Evolutionary conservation across 2,797 vertebrate species (phyloP).

Genomic region (Morus bassanus): DNA sequence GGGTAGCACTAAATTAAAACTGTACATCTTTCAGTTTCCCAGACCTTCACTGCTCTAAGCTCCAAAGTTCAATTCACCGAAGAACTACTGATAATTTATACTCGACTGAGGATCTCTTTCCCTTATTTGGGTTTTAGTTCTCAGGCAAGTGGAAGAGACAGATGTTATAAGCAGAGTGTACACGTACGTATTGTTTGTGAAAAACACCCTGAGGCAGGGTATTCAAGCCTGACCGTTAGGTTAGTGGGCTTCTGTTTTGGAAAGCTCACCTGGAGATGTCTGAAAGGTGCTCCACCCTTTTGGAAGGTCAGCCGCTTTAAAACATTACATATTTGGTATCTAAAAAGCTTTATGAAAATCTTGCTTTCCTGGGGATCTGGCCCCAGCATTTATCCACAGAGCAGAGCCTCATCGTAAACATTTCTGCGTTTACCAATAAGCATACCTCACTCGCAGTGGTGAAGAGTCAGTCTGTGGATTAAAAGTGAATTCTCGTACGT

Average conservation of each 20-base stretch:
- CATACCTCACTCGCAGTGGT: neutral
- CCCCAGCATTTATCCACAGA: neutral
- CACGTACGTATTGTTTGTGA: neutral
- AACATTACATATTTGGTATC: neutral
- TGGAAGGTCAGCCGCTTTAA: neutral
- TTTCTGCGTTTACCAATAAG: neutral
- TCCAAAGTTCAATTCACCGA: slow-evolving; percentile 33
- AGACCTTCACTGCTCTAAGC: neutral
- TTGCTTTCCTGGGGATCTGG: neutral
- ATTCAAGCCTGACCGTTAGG: neutral
- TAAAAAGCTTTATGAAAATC: neutral
- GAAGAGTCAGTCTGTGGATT: neutral
- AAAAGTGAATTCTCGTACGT: neutral
- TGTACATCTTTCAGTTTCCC: slow-evolving; percentile 14
- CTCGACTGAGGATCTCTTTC: neutral
- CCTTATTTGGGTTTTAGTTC: slow-evolving; percentile 3
- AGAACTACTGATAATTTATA: slow-evolving; percentile 40
- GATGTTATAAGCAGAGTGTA: neutral
- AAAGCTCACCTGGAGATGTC: neutral
- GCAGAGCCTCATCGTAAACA: neutral
- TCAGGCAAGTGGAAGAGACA: neutral
- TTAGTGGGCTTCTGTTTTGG: neutral
- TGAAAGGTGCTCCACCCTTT: neutral
- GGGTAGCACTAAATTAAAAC: slow-evolving; percentile 14
- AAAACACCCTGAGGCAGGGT: neutral